A percentile compares a stretch with the other conserved stretches of the same genome.
Evolutionary conservation across 2,888 invertebrate species (phyloP).

Genomic region (Pyrgus malvae): DNA sequence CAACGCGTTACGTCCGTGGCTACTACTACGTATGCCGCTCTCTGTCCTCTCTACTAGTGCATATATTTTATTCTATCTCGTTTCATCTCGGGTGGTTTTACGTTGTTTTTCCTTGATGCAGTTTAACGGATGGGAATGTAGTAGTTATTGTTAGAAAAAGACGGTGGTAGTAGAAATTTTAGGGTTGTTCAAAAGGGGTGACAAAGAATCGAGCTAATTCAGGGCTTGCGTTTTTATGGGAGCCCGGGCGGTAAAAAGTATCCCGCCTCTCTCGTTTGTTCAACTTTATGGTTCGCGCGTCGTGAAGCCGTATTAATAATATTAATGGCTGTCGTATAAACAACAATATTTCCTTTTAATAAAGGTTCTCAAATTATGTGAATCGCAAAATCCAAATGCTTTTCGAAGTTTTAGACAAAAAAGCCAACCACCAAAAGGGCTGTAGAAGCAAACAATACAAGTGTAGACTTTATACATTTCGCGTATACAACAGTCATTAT

Average conservation of each 20-base stretch:
- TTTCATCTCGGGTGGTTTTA: slow-evolving; percentile 79
- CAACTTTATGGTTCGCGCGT: slow-evolving; percentile 74
- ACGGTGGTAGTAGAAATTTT: slow-evolving; percentile 78
- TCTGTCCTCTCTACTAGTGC: slow-evolving; percentile 78
- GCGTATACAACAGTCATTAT: slow-evolving; percentile 37
- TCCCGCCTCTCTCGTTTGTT: slow-evolving; percentile 81
- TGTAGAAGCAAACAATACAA: slow-evolving; percentile 20
- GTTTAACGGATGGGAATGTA: slow-evolving; percentile 81
- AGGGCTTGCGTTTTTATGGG: slow-evolving; percentile 79
- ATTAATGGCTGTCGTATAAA: slow-evolving; percentile 73
- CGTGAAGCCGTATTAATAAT: slow-evolving; percentile 75
- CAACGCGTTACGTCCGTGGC: slow-evolving; percentile 65
- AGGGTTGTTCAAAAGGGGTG: slow-evolving; percentile 81
- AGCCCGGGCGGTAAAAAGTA: slow-evolving; percentile 79
- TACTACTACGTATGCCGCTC: slow-evolving; percentile 77
- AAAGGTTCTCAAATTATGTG: slow-evolving; percentile 54
- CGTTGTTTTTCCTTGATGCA: slow-evolving; percentile 81
- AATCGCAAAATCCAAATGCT: slow-evolving; percentile 6
- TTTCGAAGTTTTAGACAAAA: too few species aligned
- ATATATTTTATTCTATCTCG: slow-evolving; percentile 82
- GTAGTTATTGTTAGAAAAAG: slow-evolving; percentile 82
- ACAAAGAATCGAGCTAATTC: slow-evolving; percentile 81
- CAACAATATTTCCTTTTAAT: slow-evolving; percentile 56
- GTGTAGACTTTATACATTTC: slow-evolving; percentile 27
- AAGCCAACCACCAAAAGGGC: slow-evolving; percentile 5